These are phyloP conservation scores for Anguilla japonica DNA, from an alignment of 2,113 vertebrate genomes.

Conservation along the genomic window DNA sequence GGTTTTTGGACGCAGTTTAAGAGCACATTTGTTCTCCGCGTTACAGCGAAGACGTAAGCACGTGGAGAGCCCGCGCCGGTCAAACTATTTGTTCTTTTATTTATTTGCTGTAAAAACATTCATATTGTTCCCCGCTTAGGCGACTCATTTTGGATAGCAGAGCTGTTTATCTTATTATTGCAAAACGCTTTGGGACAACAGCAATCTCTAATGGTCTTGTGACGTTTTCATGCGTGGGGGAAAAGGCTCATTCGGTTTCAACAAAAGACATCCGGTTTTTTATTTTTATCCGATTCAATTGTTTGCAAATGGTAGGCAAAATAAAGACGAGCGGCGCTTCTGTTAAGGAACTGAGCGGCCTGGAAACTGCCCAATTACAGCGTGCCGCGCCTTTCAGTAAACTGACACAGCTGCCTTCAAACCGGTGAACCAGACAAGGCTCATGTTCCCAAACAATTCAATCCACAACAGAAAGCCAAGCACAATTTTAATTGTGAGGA, in stretches of 20 bases:
- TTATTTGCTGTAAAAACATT: neutral
- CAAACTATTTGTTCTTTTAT: neutral
- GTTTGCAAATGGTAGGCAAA: neutral
- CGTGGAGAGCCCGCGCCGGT: neutral
- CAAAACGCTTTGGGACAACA: neutral
- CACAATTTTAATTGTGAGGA: conserved; percentile 3
- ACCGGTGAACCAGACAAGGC: neutral
- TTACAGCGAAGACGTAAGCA: conserved; percentile 17
- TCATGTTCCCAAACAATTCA: neutral
- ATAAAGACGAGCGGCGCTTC: neutral
- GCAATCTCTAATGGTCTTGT: neutral
- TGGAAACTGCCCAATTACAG: neutral
- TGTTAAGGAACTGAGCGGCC: neutral
- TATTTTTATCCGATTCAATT: neutral
- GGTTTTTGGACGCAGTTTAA: conserved; percentile 29
- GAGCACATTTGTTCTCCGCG: conserved; percentile 27
- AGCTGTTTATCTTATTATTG: neutral
- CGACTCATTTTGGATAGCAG: neutral
- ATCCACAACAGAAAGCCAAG: conserved; percentile 5
- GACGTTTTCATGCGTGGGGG: neutral
- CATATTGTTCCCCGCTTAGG: neutral
- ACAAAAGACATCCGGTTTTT: neutral
- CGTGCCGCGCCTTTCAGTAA: neutral
- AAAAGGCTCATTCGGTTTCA: neutral
- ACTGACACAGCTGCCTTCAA: neutral